Conservation (phyloP, 2,113 vertebrate genomes). For the Bubo blakistoni region DNA sequence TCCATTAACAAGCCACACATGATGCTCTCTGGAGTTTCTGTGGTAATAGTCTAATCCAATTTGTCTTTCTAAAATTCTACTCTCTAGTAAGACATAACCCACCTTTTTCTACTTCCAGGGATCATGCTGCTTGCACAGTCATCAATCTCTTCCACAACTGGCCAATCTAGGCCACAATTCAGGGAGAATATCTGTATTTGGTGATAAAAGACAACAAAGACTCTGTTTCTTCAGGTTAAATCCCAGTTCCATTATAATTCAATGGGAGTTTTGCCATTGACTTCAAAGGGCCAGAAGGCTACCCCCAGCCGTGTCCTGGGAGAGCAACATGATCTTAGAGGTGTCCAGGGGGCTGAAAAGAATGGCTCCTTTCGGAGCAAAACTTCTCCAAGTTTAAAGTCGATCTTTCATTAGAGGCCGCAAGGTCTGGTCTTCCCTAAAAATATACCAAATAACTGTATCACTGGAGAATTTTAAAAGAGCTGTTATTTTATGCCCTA, state of each 20-base stretch:
- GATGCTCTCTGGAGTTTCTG: not conserved
- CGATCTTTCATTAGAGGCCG: not conserved
- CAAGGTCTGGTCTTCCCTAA: slow-evolving; percentile 24
- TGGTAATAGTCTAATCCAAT: not conserved
- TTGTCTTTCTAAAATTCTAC: not conserved
- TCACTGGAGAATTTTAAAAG: slow-evolving; percentile 40
- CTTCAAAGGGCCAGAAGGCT: slow-evolving; percentile 36
- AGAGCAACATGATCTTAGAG: not conserved
- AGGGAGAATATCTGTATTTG: not conserved
- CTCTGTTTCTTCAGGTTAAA: slow-evolving; percentile 12
- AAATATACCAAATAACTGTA: slow-evolving; percentile 47
- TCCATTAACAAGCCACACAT: not conserved
- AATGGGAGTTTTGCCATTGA: not conserved
- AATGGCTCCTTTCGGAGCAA: not conserved
- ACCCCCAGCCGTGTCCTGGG: not conserved
- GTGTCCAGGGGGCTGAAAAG: not conserved
- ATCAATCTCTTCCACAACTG: not conserved
- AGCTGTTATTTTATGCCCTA: slow-evolving; percentile 48
- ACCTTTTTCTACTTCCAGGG: not conserved
- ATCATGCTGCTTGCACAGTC: not conserved
- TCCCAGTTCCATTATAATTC: not conserved
- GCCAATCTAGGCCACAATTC: not conserved
- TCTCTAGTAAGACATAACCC: not conserved
- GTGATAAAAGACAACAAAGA: slow-evolving; percentile 21
- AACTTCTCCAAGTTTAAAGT: slow-evolving; percentile 32